Evolutionary conservation across 2,113 vertebrate species (phyloP).

Genomic region (Lampris incognitus): DNA sequence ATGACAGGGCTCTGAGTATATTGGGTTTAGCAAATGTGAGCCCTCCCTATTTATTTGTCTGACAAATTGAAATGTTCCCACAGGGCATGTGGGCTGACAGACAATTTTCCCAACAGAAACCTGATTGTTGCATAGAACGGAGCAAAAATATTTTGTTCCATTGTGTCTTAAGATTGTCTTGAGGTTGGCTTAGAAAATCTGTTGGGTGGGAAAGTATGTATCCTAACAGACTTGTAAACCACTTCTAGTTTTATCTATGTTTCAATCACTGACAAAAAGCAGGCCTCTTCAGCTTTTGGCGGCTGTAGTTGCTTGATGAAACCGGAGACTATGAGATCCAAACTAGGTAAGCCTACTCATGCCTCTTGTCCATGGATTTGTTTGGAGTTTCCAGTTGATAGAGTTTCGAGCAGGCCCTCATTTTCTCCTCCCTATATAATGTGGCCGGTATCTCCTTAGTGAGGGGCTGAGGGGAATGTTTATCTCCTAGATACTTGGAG

Average conservation of each 20-base stretch:
- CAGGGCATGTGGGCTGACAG: neutral
- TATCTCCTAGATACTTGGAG: constrained; percentile 56
- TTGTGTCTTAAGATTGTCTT: neutral
- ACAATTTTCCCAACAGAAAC: constrained; percentile 14
- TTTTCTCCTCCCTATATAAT: constrained; percentile 53
- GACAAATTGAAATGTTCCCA: neutral
- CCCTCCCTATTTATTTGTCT: neutral
- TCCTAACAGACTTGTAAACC: neutral
- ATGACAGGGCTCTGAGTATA: too few species aligned
- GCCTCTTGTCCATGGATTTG: constrained; percentile 35
- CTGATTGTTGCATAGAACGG: neutral
- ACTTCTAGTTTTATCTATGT: neutral
- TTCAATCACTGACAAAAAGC: constrained; percentile 10
- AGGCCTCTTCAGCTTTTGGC: constrained; percentile 6
- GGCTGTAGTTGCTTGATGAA: constrained; percentile 4
- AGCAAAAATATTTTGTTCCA: neutral
- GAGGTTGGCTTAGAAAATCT: neutral
- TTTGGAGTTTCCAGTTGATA: constrained; percentile 60
- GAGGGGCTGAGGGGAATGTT: constrained; percentile 41
- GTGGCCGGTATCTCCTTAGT: constrained; percentile 38
- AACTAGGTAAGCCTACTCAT: neutral
- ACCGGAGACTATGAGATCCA: constrained; percentile 21
- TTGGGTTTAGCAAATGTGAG: too few species aligned
- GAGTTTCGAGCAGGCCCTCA: constrained; percentile 56
- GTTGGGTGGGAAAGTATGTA: neutral